Conservation (phyloP, 2,888 invertebrate species). For the Abrostola tripartita region DNA sequence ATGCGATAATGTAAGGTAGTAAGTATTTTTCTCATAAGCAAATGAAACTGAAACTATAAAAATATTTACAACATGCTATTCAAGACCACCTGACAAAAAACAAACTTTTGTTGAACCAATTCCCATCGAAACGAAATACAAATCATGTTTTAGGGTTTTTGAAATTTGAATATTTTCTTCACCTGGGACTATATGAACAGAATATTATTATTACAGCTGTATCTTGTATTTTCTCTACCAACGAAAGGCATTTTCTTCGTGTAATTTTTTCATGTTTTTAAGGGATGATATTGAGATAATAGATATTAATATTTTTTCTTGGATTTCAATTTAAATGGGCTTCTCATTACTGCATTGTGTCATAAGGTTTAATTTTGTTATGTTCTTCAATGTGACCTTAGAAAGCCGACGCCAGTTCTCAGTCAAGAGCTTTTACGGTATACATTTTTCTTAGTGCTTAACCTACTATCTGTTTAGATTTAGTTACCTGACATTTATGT, state of each 20-base stretch:
- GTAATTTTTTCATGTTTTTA: constrained; percentile 26
- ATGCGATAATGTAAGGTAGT: too few relatives aligned
- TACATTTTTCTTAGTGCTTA: constrained; percentile 8
- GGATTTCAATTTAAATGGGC: constrained; percentile 3
- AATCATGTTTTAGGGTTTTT: constrained; percentile 44
- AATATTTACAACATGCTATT: constrained; percentile 9
- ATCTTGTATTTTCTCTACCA: constrained; percentile 41
- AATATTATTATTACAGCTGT: constrained; percentile 53
- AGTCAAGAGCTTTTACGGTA: constrained; percentile 9
- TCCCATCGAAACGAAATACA: constrained; percentile 41
- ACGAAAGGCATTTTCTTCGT: constrained; percentile 24
- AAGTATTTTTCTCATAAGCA: background rate
- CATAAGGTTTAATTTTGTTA: constrained; percentile 15
- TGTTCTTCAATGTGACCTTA: constrained; percentile 32
- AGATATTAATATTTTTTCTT: constrained; percentile 6
- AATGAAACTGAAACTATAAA: background rate
- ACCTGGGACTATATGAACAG: constrained; percentile 47
- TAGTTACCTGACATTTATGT: background rate
- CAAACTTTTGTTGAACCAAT: constrained; percentile 43
- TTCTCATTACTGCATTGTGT: constrained; percentile 2
- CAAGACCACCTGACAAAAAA: constrained; percentile 16
- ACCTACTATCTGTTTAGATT: constrained; percentile 1
- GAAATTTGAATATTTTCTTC: constrained; percentile 41
- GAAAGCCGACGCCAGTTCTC: constrained; percentile 20
- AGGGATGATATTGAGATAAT: constrained; percentile 10